A percentile compares a stretch with the other conserved stretches of the same genome.
These are phyloP conservation scores for Calliopum simillimum DNA, from an alignment of 2,888 invertebrate genomes.

Conservation along the genomic window DNA sequence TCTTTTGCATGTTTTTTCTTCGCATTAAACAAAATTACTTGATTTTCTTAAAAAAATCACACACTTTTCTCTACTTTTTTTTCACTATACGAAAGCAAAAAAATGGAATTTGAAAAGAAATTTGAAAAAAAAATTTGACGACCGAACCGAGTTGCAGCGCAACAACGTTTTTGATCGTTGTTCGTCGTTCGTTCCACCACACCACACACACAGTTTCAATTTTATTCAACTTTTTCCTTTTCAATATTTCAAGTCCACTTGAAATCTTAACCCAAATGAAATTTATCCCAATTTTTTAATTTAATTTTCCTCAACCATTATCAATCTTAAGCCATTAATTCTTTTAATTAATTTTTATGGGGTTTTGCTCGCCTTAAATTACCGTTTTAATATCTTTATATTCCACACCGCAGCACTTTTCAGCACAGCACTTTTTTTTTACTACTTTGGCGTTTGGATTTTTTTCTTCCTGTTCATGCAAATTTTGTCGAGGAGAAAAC, in stretches of 20 bases:
- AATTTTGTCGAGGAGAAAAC: constrained; percentile 5
- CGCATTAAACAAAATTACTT: not conserved
- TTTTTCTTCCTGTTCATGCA: constrained; percentile 11
- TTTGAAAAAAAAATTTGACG: constrained; percentile 6
- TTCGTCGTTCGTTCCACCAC: constrained; percentile 12
- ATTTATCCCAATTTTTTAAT: constrained; percentile 8
- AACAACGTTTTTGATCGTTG: constrained; percentile 3
- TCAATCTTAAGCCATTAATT: not conserved
- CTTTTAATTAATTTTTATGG: not conserved
- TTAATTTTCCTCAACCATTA: not conserved
- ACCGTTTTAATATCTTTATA: constrained; percentile 25
- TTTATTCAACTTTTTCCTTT: constrained; percentile 28
- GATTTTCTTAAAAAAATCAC: not conserved
- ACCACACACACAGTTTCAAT: constrained; percentile 13
- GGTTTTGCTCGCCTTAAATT: constrained; percentile 6
- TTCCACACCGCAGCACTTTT: not conserved
- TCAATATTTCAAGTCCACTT: too few species aligned
- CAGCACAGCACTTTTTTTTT: constrained; percentile 7
- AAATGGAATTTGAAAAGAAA: constrained; percentile 23
- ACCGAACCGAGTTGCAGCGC: constrained; percentile 14
- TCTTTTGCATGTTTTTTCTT: not conserved
- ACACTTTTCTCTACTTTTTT: not conserved
- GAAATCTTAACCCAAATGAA: not conserved
- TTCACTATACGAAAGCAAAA: not conserved
- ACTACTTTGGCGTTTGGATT: not conserved